These are phyloP conservation scores for Zygaena filipendulae DNA, from an alignment of 2,888 invertebrate genomes.

Conservation along the genomic window DNA sequence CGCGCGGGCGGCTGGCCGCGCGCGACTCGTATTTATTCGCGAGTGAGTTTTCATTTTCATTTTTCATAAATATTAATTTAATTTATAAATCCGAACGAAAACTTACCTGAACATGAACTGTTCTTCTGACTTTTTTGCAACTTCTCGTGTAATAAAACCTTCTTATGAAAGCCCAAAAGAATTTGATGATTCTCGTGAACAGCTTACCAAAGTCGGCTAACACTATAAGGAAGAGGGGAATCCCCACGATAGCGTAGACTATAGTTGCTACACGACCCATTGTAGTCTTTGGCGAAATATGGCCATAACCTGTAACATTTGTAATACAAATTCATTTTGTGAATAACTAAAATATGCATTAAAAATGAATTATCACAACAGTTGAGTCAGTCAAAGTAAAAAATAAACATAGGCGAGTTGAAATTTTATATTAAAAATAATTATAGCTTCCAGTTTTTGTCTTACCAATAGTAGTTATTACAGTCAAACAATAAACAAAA, in stretches of 20 bases:
- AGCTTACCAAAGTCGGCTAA: conserved; percentile 95
- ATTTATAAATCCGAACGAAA: not conserved
- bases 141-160: conserved; percentile 88
- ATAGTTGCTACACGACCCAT: conserved; percentile 90
- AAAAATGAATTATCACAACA: no score
- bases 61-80: no score
- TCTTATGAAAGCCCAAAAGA: conserved; percentile 87
- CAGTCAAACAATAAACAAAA: conserved; percentile 85
- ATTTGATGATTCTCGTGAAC: conserved; percentile 90
- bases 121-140: conserved; percentile 80
- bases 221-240: conserved; percentile 94
- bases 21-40: no score
- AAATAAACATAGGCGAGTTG: no score
- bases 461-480: conserved; percentile 92
- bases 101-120: conserved; percentile 77
- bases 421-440: no score
- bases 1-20: no score
- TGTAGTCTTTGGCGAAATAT: conserved; percentile 91
- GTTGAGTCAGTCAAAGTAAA: no score
- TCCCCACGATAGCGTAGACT: conserved; percentile 93
- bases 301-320: conserved; percentile 90
- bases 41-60: no score
- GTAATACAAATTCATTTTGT: no score
- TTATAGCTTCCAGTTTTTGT: no score
- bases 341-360: not conserved